A percentile compares a stretch with the other conserved stretches of the same genome.
These are phyloP conservation scores for Sphaerophoria rueppellii DNA, from an alignment of 2,888 invertebrate species.

Conservation along the genomic window DNA sequence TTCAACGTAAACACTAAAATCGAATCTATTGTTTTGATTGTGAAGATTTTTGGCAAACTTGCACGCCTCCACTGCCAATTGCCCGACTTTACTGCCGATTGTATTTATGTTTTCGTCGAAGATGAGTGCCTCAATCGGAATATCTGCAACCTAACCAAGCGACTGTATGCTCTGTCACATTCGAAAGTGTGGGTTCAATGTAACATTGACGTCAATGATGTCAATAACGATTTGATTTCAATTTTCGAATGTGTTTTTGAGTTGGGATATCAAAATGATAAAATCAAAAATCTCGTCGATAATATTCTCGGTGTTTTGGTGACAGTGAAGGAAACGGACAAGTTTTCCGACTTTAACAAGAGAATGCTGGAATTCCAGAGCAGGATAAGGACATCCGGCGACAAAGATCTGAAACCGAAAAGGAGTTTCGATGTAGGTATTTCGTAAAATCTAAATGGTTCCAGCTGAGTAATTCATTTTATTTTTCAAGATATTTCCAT, in stretches of 20 bases:
- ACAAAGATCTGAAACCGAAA: neutral
- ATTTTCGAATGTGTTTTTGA: conserved; percentile 49
- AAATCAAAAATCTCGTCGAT: conserved; percentile 75
- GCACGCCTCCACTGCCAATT: conserved; percentile 77
- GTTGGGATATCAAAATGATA: conserved; percentile 76
- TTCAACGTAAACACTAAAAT: conserved; percentile 76
- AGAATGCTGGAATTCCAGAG: conserved; percentile 33
- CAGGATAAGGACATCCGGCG: neutral
- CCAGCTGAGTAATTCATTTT: neutral
- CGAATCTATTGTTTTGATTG: conserved; percentile 76
- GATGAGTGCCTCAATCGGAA: conserved; percentile 75
- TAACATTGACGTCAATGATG: conserved; percentile 52
- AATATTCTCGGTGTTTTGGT: conserved; percentile 36
- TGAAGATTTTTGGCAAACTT: conserved; percentile 75
- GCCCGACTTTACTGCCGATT: conserved; percentile 76
- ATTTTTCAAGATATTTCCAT: conserved; percentile 83
- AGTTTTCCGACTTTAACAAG: conserved; percentile 20
- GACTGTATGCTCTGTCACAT: conserved; percentile 70
- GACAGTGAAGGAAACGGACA: conserved; percentile 21
- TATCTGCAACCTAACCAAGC: conserved; percentile 73
- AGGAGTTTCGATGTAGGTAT: no score
- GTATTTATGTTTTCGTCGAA: conserved; percentile 75
- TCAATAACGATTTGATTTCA: conserved; percentile 42
- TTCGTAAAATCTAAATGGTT: no score
- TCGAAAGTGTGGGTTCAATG: conserved; percentile 58